These are phyloP conservation scores for Nymphalis polychloros DNA, from an alignment of 2,888 invertebrate species.

Conservation along the genomic window DNA sequence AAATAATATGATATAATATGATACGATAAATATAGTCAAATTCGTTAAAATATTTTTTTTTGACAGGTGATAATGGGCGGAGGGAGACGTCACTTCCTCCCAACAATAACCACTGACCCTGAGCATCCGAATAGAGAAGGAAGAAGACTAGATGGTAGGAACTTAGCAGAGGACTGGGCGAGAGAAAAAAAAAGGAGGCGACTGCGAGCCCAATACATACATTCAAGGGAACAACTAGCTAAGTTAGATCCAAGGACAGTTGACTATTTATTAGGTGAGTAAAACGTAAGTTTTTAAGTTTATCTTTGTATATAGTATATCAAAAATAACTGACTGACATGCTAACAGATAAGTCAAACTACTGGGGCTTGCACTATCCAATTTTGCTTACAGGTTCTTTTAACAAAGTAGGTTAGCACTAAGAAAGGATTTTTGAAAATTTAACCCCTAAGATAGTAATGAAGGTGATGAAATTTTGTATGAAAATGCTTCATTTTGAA, in stretches of 20 bases:
- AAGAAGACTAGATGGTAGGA: constrained; percentile 87
- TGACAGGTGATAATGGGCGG: constrained; percentile 89
- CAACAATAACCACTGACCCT: constrained; percentile 86
- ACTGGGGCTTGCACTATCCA: too few relatives aligned
- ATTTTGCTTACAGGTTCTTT: too few relatives aligned
- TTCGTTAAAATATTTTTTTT: background rate
- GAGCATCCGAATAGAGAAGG: constrained; percentile 87
- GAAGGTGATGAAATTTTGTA: too few relatives aligned
- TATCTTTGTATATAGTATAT: too few relatives aligned
- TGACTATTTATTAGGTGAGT: constrained; percentile 88
- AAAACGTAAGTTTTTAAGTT: background rate
- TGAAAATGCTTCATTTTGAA: too few relatives aligned
- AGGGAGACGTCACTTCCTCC: constrained; percentile 88
- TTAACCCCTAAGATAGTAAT: too few relatives aligned
- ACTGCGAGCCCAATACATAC: constrained; percentile 87
- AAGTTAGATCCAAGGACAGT: constrained; percentile 85
- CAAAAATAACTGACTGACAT: too few relatives aligned
- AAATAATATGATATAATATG: too few relatives aligned
- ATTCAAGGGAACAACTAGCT: constrained; percentile 87
- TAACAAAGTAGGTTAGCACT: too few relatives aligned
- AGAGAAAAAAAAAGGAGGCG: constrained; percentile 86
- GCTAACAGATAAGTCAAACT: too few relatives aligned
- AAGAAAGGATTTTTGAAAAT: too few relatives aligned
- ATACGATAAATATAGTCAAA: too few relatives aligned
- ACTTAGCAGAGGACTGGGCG: constrained; percentile 90